Conservation (phyloP, 2,888 invertebrate genomes). For the Mythimna impura region DNA sequence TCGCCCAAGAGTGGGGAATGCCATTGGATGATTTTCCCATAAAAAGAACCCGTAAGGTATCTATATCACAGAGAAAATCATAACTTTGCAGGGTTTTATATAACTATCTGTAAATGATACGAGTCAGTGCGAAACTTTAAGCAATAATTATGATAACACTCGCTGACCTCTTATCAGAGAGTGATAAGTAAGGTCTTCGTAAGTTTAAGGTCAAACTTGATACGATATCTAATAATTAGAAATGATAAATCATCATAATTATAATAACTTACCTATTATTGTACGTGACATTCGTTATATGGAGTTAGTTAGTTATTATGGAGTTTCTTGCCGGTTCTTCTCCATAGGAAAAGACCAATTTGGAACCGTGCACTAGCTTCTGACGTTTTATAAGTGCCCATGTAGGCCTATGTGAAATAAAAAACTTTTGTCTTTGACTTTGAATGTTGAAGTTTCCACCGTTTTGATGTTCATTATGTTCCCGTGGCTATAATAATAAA, state of each 20-base stretch:
- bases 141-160: conserved; percentile 38
- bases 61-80: not conserved
- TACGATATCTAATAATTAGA: conserved; percentile 19
- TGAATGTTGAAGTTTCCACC: too few species aligned
- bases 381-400: too few species aligned
- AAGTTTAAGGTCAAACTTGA: conserved; percentile 46
- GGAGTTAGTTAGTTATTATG: too few species aligned
- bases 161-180: conserved; percentile 34
- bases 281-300: not conserved
- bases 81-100: not conserved
- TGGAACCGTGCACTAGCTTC: too few species aligned
- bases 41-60: not conserved
- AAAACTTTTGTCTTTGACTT: too few species aligned
- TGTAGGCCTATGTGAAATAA: too few species aligned
- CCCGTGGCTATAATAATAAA: too few species aligned
- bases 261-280: not conserved
- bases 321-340: too few species aligned
- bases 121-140: conserved; percentile 10
- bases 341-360: too few species aligned
- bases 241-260: conserved; percentile 5
- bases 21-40: too few species aligned
- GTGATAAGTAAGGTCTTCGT: conserved; percentile 43
- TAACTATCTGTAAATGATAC: not conserved
- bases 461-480: too few species aligned
- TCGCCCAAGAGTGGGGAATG: too few species aligned